Evolutionary conservation across 2,797 vertebrate species (phyloP), one percentile per base, ranked within the genome.

Genomic region (Trichosurus vulpecula): DNA sequence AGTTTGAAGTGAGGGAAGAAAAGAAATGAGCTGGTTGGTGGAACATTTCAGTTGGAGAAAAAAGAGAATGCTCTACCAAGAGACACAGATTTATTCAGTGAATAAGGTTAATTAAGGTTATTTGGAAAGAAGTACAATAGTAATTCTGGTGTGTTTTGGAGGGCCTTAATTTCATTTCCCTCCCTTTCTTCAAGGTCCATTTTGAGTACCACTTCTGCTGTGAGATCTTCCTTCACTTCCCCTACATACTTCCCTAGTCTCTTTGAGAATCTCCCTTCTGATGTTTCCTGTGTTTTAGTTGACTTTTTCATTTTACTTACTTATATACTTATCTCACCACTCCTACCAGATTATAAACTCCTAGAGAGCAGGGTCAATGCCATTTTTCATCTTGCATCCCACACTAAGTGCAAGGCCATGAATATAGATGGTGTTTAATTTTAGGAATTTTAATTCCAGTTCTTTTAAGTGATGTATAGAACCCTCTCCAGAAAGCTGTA

Each of bases 31-130:
- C 30, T 0, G 14, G 41, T 87, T 91, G 74, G 31, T 89, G 66
- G 95, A 91, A 13, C 91, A 27, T 96, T 93, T 92, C n/a, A 16
- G 95, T 95, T 95, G n/a, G 56, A 94, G 54, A 35, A 92, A 29
- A 55, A 58, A 94, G 61, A 52, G 35, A 81, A 74, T 74, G 29
- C 12, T 94, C 92, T 95, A 94, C 94, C 35, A 27, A 0, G 14
- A 96, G 58, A 87, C 31, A 95, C 30, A 25, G 51, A 90, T 91
- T 97, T 92, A 96, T 93, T 66, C 94, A 74, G 52, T 93, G 89
- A 92, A 54, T 95, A 94, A 94, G 74, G 52, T 81, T 94, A 5
- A 25, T 92, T 94, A 5, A 31, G n/a, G 11, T 93, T 30, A 74
- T 35, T 54, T 92, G 92, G 52, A 66, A 92, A 95, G 90, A 95